Base-by-base conservation (phyloP, 2,888 invertebrate species). In the Pristionchus fissidentatus region DNA sequence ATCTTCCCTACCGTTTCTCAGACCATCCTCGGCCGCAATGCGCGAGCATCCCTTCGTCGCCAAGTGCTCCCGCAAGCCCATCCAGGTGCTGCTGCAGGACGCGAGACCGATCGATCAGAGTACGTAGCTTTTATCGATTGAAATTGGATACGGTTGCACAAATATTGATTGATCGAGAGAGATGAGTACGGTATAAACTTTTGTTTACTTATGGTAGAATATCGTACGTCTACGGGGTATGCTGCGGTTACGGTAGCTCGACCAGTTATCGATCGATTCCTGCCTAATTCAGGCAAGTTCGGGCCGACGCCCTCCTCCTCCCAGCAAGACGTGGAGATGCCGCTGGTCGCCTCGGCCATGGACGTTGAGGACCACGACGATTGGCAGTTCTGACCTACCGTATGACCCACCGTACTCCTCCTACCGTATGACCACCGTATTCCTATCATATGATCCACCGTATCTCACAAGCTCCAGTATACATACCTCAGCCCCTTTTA, bases 21-120 rank as follows among this genome's bases (percentile, higher is more conserved):
- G 75, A 49, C 75, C 75, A 22, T 32, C 75, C 22, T 46, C 75
- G 15, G n/a, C 46, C 0, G 75, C 46, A 7, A 49, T 77, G 26
- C 75, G 49, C 15, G 46, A 46, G 75, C 75, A 77, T 49, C 49
- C 75, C 32, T 77, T 77, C 75, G 49, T 77, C n/a, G 22, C 75
- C 19, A 77, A 77, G 35, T 77, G 75, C 75, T 77, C 75, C 22
- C 38, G 49, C 0, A 77, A 77, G 75, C 49, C 75, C 49, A 49
- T 77, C 75, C 75, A 46, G 19, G 75, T 77, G 15, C 75, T 77
- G 32, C 75, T 77, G 41, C 75, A 77, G 75, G 75, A 77, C 49
- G 75, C 75, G 3, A 26, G 75, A 29, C 75, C 49, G 35, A 49
- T 77, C 75, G 75, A 77, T 49, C 46, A 46, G 75, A 49, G 75